A percentile compares a stretch with the other conserved stretches of the same genome.
These are phyloP conservation scores for Gerris lacustris DNA, from an alignment of 2,888 invertebrate species.

Conservation along the genomic window DNA sequence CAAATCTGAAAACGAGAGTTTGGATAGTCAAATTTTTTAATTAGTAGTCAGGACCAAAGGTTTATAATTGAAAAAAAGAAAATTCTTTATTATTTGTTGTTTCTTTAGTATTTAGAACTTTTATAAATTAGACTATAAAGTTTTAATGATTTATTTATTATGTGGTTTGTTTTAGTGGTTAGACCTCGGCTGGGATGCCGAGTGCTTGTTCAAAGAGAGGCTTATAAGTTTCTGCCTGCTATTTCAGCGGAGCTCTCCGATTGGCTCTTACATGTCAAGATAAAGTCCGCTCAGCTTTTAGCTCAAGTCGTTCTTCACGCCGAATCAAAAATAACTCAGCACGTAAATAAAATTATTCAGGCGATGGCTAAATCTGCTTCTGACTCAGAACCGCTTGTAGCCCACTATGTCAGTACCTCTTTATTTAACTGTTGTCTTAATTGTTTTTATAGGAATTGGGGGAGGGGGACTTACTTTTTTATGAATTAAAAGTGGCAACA, in stretches of 20 bases:
- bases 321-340: constrained; percentile 59
- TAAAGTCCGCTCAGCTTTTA: constrained; percentile 61
- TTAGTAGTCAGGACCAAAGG: no score
- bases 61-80: no score
- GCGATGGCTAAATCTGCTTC: constrained; percentile 51
- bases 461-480: no score
- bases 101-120: no score
- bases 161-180: constrained; percentile 39
- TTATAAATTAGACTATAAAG: no score
- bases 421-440: no score
- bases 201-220: constrained; percentile 58
- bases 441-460: no score
- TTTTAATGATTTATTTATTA: no score
- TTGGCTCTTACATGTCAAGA: constrained; percentile 55
- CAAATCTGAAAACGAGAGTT: no score
- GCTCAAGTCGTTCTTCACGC: constrained; percentile 58
- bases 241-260: constrained; percentile 59
- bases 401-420: constrained; percentile 42
- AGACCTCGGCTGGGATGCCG: constrained; percentile 75
- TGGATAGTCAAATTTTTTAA: no score
- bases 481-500: no score
- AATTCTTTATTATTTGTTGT: no score
- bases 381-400: constrained; percentile 55
- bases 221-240: constrained; percentile 60
- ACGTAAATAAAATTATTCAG: constrained; percentile 47